Percentiles rank a stretch among this genome's conserved stretches.
Evolutionary conservation across 2,113 vertebrate genomes (phyloP).

Genomic region (Melierax canorus): DNA sequence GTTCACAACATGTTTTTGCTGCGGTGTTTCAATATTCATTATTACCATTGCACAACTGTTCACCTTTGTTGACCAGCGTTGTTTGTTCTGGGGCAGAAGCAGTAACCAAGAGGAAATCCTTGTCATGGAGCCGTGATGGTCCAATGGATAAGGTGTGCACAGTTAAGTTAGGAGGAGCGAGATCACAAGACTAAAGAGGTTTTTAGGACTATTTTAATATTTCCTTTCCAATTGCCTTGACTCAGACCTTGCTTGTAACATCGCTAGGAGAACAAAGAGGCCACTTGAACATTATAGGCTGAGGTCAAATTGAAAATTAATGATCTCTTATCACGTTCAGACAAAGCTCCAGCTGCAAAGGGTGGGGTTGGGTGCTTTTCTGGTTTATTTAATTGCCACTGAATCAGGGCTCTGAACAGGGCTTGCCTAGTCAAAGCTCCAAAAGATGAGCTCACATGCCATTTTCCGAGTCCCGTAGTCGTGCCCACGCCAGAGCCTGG

Average conservation of each 20-base stretch:
- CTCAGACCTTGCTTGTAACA: slow-evolving; percentile 59
- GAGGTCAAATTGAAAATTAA: slow-evolving; percentile 69
- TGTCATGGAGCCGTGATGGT: not conserved
- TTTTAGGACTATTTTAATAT: slow-evolving; percentile 60
- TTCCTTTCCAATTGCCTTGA: slow-evolving; percentile 58
- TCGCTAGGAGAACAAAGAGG: slow-evolving; percentile 44
- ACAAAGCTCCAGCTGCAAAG: slow-evolving; percentile 65
- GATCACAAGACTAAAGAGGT: slow-evolving; percentile 10
- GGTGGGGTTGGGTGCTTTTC: slow-evolving; percentile 55
- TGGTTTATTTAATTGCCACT: slow-evolving; percentile 58
- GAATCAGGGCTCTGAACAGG: slow-evolving; percentile 15
- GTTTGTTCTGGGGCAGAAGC: slow-evolving; percentile 19
- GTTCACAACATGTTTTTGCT: slow-evolving; percentile 14
- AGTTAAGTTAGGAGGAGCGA: slow-evolving; percentile 1
- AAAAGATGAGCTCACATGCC: slow-evolving; percentile 51
- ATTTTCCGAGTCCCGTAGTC: not conserved
- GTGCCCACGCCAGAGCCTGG: not conserved
- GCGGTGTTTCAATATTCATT: not conserved
- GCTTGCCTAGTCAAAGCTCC: slow-evolving; percentile 12
- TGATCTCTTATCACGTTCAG: slow-evolving; percentile 65
- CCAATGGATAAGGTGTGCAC: not conserved
- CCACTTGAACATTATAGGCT: slow-evolving; percentile 57
- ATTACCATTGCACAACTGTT: not conserved
- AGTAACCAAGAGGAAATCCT: slow-evolving; percentile 1
- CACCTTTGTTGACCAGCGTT: not conserved